A percentile compares a stretch with the other conserved stretches of the same genome.
Conservation (phyloP, 2,797 vertebrate genomes). For the Fringilla coelebs region DNA sequence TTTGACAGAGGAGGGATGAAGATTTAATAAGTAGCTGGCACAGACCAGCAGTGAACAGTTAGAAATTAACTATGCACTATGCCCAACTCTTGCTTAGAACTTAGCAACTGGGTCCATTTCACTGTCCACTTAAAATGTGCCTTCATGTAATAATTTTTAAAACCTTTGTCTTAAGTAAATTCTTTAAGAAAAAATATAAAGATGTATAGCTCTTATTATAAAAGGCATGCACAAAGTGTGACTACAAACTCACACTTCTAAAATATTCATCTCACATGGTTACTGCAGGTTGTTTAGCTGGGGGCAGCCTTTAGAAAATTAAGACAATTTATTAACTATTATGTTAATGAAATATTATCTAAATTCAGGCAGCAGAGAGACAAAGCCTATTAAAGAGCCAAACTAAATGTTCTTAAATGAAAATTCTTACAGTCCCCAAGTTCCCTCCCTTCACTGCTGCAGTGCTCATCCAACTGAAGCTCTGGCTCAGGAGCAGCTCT, state of each 20-base stretch:
- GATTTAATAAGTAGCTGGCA: conserved; percentile 26
- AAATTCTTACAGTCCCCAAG: background rate
- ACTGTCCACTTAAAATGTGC: background rate
- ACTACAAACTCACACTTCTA: background rate
- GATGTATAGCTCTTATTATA: background rate
- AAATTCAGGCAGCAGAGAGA: background rate
- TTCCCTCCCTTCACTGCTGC: background rate
- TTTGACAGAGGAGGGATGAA: conserved; percentile 12
- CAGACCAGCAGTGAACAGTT: background rate
- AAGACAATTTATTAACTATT: background rate
- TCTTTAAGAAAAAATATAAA: background rate
- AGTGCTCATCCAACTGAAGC: background rate
- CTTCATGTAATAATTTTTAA: background rate
- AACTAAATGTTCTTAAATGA: background rate
- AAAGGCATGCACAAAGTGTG: background rate
- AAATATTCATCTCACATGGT: background rate
- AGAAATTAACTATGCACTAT: background rate
- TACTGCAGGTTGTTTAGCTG: background rate
- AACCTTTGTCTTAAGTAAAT: background rate
- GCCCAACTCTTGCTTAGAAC: background rate
- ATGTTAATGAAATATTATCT: background rate
- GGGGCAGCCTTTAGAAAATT: background rate
- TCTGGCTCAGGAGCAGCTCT: conserved; percentile 24
- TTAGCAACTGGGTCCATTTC: background rate
- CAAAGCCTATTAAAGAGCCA: background rate